phyloP scores from a whole-genome alignment of 2,888 invertebrate species.

The Trichogramma evanescens region DNA sequence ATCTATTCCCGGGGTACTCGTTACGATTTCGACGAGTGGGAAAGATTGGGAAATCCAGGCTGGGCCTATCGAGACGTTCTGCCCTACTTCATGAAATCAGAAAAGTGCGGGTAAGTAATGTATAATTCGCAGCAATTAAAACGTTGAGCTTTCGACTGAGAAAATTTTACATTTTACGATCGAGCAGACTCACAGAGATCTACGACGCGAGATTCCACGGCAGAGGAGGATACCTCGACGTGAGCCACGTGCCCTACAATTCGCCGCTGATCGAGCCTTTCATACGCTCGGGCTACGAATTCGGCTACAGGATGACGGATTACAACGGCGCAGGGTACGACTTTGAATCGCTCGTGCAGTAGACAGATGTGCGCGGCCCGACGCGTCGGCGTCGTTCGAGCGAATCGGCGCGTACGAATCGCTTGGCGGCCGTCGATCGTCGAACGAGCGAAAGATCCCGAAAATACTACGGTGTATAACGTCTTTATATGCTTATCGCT shows the following conservation, averaged over 20 bases:
- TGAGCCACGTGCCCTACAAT: conserved; percentile 59
- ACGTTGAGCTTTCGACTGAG: not conserved
- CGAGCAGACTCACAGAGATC: not conserved
- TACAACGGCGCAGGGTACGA: conserved; percentile 56
- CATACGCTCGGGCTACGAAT: conserved; percentile 59
- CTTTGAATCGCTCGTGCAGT: not conserved
- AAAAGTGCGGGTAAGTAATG: conserved; percentile 49
- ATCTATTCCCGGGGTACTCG: conserved; percentile 75
- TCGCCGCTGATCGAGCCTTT: conserved; percentile 61
- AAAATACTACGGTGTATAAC: no score
- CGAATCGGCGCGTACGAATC: no score
- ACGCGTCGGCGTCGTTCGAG: no score
- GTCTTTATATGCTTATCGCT: not conserved
- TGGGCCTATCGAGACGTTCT: conserved; percentile 72
- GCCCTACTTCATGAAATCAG: conserved; percentile 73
- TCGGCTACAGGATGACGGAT: conserved; percentile 64
- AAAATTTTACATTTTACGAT: not conserved
- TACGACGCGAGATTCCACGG: conserved; percentile 58
- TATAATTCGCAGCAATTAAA: not conserved
- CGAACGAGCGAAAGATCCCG: not conserved
- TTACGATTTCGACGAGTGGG: conserved; percentile 79
- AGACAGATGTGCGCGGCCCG: not conserved
- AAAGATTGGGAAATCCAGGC: conserved; percentile 64
- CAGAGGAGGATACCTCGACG: conserved; percentile 60
- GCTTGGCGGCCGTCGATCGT: no score